phyloP scores from a whole-genome alignment of 53 echinoderm and acorn worm genomes.

The Hippasteria phrygiana region DNA sequence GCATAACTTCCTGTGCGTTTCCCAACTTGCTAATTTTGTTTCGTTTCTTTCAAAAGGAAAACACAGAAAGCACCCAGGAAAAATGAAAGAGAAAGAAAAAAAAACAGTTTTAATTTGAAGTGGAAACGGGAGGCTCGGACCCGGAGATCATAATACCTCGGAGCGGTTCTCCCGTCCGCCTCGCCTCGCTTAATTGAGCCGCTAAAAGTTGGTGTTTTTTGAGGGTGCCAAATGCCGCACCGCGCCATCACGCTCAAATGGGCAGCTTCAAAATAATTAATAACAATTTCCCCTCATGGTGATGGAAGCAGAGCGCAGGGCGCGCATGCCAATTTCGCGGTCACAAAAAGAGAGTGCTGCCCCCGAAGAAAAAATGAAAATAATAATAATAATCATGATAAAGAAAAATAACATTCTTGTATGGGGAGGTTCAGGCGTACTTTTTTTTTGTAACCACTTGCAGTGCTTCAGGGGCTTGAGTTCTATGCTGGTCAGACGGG shows the following conservation, averaged over 20 bases:
- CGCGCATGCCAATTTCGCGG: constrained; percentile 62
- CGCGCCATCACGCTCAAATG: constrained; percentile 41
- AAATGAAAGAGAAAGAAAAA: constrained; percentile 14
- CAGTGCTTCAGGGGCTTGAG: constrained; percentile 27
- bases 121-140: constrained; percentile 6
- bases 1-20: not conserved
- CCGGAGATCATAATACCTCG: constrained; percentile 46
- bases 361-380: constrained; percentile 19
- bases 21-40: not conserved
- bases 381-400: constrained; percentile 53
- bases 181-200: constrained; percentile 63
- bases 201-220: constrained; percentile 71
- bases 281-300: constrained; percentile 64
- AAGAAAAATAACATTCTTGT: constrained; percentile 67
- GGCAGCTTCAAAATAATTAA: constrained; percentile 60
- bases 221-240: constrained; percentile 63
- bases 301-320: not conserved
- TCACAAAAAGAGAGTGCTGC: constrained; percentile 3
- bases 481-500: not conserved
- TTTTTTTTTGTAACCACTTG: constrained; percentile 67
- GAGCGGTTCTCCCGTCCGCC: constrained; percentile 49
- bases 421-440: constrained; percentile 62
- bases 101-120: constrained; percentile 63
- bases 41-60: not conserved
- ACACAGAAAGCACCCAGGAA: not conserved